phyloP scores from a whole-genome alignment of 2,888 invertebrate species.

The Epiblema foenella region DNA sequence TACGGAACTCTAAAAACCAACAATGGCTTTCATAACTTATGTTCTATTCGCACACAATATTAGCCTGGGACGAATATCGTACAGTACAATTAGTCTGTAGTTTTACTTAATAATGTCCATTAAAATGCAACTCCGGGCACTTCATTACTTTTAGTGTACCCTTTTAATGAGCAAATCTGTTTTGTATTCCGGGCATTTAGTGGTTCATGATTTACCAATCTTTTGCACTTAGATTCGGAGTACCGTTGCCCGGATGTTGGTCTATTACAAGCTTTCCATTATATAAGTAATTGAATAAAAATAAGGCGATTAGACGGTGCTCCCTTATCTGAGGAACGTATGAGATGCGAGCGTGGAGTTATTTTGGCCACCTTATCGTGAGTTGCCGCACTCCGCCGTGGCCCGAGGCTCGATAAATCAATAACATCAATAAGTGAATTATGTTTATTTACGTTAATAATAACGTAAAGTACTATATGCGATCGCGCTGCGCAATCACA shows the following conservation, averaged over 20 bases:
- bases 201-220: slow-evolving; percentile 50
- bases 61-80: not conserved
- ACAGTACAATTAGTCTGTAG: not conserved
- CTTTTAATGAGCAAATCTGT: slow-evolving; percentile 14
- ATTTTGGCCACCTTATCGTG: slow-evolving; percentile 81
- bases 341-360: slow-evolving; percentile 70
- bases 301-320: slow-evolving; percentile 56
- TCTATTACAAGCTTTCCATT: slow-evolving; percentile 53
- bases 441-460: slow-evolving; percentile 57
- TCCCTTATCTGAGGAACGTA: slow-evolving; percentile 68
- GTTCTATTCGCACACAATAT: not conserved
- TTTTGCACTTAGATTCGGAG: slow-evolving; percentile 54
- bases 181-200: slow-evolving; percentile 42
- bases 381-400: slow-evolving; percentile 64
- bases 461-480: slow-evolving; percentile 45
- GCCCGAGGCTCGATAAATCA: slow-evolving; percentile 75
- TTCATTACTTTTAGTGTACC: slow-evolving; percentile 4
- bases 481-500: slow-evolving; percentile 38
- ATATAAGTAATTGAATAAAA: slow-evolving; percentile 60
- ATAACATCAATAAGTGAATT: slow-evolving; percentile 71
- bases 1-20: no score
- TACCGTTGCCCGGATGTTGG: slow-evolving; percentile 47
- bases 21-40: no score
- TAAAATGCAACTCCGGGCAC: not conserved
- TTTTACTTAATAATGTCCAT: slow-evolving; percentile 10